phyloP scores from a whole-genome alignment of 2,797 vertebrate genomes.

The Trachops cirrhosus region DNA sequence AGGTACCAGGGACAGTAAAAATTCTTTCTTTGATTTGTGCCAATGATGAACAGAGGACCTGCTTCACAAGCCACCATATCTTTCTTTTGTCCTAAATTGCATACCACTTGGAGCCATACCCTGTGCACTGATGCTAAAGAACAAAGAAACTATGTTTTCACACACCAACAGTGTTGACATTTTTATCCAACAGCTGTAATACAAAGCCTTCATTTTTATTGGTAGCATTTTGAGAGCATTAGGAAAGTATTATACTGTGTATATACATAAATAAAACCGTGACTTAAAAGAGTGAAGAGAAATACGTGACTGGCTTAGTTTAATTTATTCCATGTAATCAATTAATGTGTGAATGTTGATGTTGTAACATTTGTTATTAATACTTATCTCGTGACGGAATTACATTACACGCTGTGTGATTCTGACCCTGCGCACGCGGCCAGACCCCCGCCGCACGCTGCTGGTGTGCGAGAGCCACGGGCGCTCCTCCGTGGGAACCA shows the following conservation, averaged over 20 bases:
- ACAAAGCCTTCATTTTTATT: conserved; percentile 76
- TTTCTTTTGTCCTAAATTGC: conserved; percentile 66
- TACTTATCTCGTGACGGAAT: conserved; percentile 73
- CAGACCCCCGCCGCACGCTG: neutral
- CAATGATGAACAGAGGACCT: conserved; percentile 72
- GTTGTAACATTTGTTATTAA: conserved; percentile 71
- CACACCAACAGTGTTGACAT: conserved; percentile 68
- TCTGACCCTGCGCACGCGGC: conserved; percentile 53
- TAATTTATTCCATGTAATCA: conserved; percentile 84
- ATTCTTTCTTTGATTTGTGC: conserved; percentile 72
- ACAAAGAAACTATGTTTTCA: conserved; percentile 63
- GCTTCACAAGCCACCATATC: conserved; percentile 42
- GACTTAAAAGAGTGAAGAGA: conserved; percentile 71
- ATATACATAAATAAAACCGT: conserved; percentile 72
- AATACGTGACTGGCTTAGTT: conserved; percentile 72
- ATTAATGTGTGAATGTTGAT: conserved; percentile 78
- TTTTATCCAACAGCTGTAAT: conserved; percentile 68
- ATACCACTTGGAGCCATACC: conserved; percentile 77
- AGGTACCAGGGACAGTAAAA: conserved; percentile 74
- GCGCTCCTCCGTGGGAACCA: conserved; percentile 34
- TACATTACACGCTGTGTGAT: conserved; percentile 40
- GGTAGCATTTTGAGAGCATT: conserved; percentile 77
- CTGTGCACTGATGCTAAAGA: conserved; percentile 81
- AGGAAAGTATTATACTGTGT: conserved; percentile 78
- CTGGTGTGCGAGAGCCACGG: conserved; percentile 1